These are phyloP conservation scores for Lissocephala sabroskyi DNA, from an alignment of 2,888 invertebrate species.

Conservation along the genomic window DNA sequence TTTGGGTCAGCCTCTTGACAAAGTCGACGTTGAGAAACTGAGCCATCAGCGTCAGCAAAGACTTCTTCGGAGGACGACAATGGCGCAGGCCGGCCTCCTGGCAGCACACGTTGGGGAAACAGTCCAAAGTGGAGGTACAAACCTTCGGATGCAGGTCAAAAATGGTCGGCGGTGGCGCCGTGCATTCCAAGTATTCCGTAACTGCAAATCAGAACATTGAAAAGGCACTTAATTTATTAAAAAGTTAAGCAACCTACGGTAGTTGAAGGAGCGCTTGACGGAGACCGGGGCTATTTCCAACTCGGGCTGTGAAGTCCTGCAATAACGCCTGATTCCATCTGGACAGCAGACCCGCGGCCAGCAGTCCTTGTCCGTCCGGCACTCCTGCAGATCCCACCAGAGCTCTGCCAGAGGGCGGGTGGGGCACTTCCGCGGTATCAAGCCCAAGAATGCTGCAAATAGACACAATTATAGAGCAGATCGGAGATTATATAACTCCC, in stretches of 20 bases:
- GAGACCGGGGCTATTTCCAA: slow-evolving; percentile 77
- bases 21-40: slow-evolving; percentile 72
- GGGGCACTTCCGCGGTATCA: slow-evolving; percentile 82
- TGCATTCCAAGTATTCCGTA: slow-evolving; percentile 82
- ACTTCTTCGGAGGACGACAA: slow-evolving; percentile 83
- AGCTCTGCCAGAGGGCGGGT: slow-evolving; percentile 80
- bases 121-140: slow-evolving; percentile 81
- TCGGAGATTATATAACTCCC: neutral
- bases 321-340: slow-evolving; percentile 79
- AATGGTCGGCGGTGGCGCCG: slow-evolving; percentile 79
- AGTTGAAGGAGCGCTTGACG: slow-evolving; percentile 77
- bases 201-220: slow-evolving; percentile 54
- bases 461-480: neutral
- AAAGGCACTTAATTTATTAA: neutral
- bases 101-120: slow-evolving; percentile 86
- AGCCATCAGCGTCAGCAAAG: slow-evolving; percentile 79
- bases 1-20: slow-evolving; percentile 70
- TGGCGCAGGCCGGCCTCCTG: slow-evolving; percentile 82
- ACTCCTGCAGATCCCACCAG: slow-evolving; percentile 80
- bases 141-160: slow-evolving; percentile 81
- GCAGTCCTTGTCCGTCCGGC: slow-evolving; percentile 80
- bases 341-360: slow-evolving; percentile 85
- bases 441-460: slow-evolving; percentile 78
- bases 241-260: slow-evolving; percentile 74
- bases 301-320: slow-evolving; percentile 80